Evolutionary conservation across 2,797 vertebrate genomes (phyloP), one percentile per base, ranked within the genome.

Genomic region (Crocodylus rhombifer): DNA sequence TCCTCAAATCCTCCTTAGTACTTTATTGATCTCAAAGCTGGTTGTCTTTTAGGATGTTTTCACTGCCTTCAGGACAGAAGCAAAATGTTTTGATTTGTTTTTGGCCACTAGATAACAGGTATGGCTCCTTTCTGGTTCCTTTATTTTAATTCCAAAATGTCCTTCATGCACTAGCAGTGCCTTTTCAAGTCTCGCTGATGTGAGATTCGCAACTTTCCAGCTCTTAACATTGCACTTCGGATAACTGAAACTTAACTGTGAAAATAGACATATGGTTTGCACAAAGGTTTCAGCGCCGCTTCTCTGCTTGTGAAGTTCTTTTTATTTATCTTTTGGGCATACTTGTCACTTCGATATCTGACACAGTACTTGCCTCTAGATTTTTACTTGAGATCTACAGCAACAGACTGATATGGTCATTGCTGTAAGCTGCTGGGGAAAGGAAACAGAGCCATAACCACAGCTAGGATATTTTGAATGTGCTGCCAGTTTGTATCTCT

Each of bases 101-200:
- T 42, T 85, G 33, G 5, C 30, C 61, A 1, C 14, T 13, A 60
- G 1, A 71, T 84, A 60, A 28, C 1, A 14, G 12, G 1, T 7
- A 4, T 30, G 5, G 23, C 57, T 4, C 2, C 79, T 78, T 90
- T 2, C 16, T 61, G 6, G 51, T 91, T 8, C 3, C 51, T 64
- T 80, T 55, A 7, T 16, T 80, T 30, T 17, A 14, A 21, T 60
- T 15, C 20, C 21, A 82, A 63, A 6, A 90, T 90, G 64, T 79
- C 7, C 1, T 87, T 91, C 3, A 2, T 56, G 33, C 55, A 14
- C 77, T 69, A 83, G 4, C 5, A 84, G 28, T 7, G 60, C 58
- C 26, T n/a, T 81, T 13, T 30, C 76, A 10, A 0, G 26, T 3
- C 0, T 0, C 62, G 5, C 11, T 12, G 25, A 26, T 36, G 58